Percentiles rank a stretch among this genome's conserved stretches.
Evolutionary conservation across 37 sponge, comb jelly and placozoan species (phyloP).

Genomic region (Ianthella basta): DNA sequence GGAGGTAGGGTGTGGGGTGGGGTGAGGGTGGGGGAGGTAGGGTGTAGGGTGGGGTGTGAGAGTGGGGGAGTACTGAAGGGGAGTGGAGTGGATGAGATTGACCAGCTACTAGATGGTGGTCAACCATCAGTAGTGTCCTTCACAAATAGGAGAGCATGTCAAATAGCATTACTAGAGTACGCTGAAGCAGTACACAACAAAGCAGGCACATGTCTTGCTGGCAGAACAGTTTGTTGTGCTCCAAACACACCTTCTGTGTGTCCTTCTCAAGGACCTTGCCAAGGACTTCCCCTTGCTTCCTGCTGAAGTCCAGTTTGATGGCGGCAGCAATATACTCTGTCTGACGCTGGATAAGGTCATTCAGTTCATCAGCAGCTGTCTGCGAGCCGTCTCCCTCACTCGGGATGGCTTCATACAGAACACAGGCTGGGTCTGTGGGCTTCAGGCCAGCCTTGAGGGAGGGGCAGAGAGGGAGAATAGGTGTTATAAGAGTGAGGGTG

Average conservation of each 20-base stretch:
- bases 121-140: too few species aligned
- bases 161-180: too few species aligned
- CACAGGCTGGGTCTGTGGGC: slow-evolving; percentile 66
- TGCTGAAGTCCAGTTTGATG: slow-evolving; percentile 63
- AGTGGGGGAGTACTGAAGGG: too few species aligned
- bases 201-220: too few species aligned
- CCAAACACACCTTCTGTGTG: slow-evolving; percentile 56
- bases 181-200: too few species aligned
- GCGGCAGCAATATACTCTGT: slow-evolving; percentile 66
- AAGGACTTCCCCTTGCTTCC: slow-evolving; percentile 10
- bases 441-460: slow-evolving; percentile 67
- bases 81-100: too few species aligned
- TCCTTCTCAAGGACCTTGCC: slow-evolving; percentile 47
- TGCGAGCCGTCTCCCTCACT: slow-evolving; percentile 23
- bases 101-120: too few species aligned
- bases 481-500: not conserved
- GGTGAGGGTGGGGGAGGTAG: too few species aligned
- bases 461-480: not conserved
- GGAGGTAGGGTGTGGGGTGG: too few species aligned
- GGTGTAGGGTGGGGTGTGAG: too few species aligned
- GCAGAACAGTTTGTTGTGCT: too few species aligned
- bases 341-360: slow-evolving; percentile 52
- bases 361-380: slow-evolving; percentile 30
- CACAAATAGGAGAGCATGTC: too few species aligned
- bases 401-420: slow-evolving; percentile 54